These are phyloP conservation scores for Scomber colias DNA, from an alignment of 2,113 vertebrate genomes.

Conservation along the genomic window DNA sequence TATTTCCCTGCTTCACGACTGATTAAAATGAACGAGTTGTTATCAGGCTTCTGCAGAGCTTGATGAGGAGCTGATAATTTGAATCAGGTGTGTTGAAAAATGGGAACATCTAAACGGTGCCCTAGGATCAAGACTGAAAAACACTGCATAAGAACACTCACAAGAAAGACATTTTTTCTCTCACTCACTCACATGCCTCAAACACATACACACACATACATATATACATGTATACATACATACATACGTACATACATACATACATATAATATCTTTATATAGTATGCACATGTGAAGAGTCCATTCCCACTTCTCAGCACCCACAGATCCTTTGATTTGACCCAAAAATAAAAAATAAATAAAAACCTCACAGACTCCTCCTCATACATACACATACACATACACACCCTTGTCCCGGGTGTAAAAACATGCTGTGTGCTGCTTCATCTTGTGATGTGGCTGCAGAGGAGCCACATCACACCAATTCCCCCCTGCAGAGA, in stretches of 20 bases:
- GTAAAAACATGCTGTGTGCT: slow-evolving; percentile 29
- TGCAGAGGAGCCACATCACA: slow-evolving; percentile 49
- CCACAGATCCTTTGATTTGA: slow-evolving; percentile 25
- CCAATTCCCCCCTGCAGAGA: slow-evolving; percentile 62
- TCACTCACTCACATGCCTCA: not conserved
- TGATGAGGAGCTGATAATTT: no score
- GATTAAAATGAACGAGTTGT: no score
- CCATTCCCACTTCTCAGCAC: slow-evolving; percentile 36
- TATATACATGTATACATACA: not conserved
- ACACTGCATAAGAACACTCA: not conserved
- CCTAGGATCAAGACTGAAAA: no score
- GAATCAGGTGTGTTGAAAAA: no score
- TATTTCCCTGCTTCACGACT: no score
- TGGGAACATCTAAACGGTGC: no score
- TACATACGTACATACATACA: slow-evolving; percentile 3
- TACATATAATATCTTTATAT: not conserved
- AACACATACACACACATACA: slow-evolving; percentile 6
- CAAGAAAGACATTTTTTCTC: slow-evolving; percentile 20
- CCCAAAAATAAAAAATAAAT: not conserved
- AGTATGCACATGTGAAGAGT: slow-evolving; percentile 13
- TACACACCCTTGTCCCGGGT: not conserved
- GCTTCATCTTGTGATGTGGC: slow-evolving; percentile 50
- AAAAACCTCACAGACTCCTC: not conserved
- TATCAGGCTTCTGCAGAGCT: no score
- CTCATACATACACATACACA: not conserved